A percentile compares a stretch with the other conserved stretches of the same genome.
phyloP scores from a whole-genome alignment of 2,888 invertebrate species.

The Anoplius nigerrimus region DNA sequence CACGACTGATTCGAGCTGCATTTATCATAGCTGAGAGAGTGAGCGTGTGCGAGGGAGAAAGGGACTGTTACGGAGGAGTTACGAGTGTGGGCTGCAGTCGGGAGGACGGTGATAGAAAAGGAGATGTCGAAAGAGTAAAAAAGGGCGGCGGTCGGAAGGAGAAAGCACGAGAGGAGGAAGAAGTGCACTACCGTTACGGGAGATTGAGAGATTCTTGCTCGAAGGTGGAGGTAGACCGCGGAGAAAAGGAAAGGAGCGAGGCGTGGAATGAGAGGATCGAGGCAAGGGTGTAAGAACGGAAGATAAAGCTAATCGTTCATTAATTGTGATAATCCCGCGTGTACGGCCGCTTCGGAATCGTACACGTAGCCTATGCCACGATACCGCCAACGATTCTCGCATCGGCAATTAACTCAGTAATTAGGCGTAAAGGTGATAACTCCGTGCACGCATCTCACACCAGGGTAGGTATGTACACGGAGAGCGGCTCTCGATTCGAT shows the following conservation, averaged over 20 bases:
- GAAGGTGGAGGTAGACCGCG: not conserved
- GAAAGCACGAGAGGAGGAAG: conserved; percentile 36
- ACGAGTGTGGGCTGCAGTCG: conserved; percentile 51
- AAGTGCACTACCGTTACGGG: conserved; percentile 43
- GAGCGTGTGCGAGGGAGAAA: conserved; percentile 11
- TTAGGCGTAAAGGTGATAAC: conserved; percentile 56
- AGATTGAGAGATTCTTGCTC: conserved; percentile 51
- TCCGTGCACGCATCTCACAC: conserved; percentile 8
- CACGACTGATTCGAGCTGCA: conserved; percentile 47
- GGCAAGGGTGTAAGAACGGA: not conserved
- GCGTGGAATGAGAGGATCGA: not conserved
- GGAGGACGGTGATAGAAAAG: conserved; percentile 25
- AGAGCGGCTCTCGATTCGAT: conserved; percentile 26
- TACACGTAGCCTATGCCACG: conserved; percentile 18
- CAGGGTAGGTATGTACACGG: conserved; percentile 7
- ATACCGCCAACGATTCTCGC: conserved; percentile 6
- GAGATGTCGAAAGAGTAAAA: not conserved
- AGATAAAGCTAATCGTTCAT: conserved; percentile 48
- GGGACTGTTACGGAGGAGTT: conserved; percentile 40
- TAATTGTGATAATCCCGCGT: conserved; percentile 48
- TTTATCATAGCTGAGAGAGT: conserved; percentile 35
- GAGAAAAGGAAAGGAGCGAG: not conserved
- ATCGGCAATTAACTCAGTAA: conserved; percentile 48
- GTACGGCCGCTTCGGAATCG: not conserved
- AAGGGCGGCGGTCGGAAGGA: conserved; percentile 3